A percentile compares a stretch with the other conserved stretches of the same genome.
These are phyloP conservation scores for Melanerpes formicivorus DNA, from an alignment of 2,113 vertebrate species.

Conservation along the genomic window DNA sequence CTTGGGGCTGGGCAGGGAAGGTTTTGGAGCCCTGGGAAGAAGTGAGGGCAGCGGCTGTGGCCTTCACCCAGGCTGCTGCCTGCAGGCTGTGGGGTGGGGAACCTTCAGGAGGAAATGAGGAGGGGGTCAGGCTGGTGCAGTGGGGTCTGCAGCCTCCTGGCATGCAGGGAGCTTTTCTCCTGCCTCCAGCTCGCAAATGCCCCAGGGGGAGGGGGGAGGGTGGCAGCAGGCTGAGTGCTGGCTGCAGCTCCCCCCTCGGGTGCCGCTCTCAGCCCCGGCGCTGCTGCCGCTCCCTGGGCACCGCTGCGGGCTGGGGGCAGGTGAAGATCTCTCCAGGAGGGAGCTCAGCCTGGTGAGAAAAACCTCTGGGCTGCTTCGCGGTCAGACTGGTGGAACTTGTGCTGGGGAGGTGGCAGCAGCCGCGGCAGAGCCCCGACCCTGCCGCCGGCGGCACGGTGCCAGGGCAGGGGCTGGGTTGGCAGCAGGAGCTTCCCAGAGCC, in stretches of 20 bases:
- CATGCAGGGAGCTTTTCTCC: background rate
- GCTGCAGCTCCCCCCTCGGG: background rate
- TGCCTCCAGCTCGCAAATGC: background rate
- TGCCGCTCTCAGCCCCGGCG: background rate
- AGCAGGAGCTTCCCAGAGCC: background rate
- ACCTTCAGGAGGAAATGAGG: background rate
- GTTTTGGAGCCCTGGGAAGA: background rate
- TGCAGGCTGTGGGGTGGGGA: background rate
- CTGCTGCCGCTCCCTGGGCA: background rate
- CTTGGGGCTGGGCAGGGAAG: background rate
- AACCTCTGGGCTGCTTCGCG: background rate
- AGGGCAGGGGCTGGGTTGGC: constrained; percentile 39
- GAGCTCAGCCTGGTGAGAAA: background rate
- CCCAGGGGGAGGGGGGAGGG: background rate
- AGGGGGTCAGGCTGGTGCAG: background rate
- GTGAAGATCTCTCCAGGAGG: background rate
- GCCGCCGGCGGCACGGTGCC: background rate
- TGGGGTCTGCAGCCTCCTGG: background rate
- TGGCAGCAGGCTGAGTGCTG: background rate
- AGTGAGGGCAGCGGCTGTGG: background rate
- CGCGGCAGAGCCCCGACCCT: background rate
- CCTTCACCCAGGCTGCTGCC: background rate
- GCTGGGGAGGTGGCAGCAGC: background rate
- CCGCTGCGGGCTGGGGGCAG: background rate
- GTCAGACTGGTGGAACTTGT: background rate